A percentile compares a stretch with the other conserved stretches of the same genome.
phyloP scores from a whole-genome alignment of 2,797 vertebrate genomes.

The Manis pentadactyla region DNA sequence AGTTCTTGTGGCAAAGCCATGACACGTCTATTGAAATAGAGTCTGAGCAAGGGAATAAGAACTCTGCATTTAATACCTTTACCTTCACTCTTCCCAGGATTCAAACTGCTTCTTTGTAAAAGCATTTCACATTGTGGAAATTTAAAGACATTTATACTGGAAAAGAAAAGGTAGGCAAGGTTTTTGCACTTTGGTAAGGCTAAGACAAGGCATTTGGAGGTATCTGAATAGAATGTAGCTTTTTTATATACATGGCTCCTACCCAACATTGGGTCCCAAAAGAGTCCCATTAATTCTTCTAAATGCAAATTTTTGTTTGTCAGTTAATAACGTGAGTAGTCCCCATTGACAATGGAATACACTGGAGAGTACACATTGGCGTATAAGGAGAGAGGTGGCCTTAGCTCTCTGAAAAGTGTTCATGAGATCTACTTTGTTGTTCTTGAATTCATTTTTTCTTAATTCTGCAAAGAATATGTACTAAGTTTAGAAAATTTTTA shows the following conservation, averaged over 20 bases:
- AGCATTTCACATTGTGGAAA: neutral
- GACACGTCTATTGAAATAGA: neutral
- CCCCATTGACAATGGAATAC: neutral
- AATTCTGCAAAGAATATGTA: neutral
- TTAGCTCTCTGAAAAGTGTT: neutral
- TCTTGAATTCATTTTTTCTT: neutral
- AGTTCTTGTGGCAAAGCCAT: neutral
- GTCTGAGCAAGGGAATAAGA: neutral
- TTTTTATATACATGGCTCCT: neutral
- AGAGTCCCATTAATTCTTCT: neutral
- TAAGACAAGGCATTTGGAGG: neutral
- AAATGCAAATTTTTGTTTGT: neutral
- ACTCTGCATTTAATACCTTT: accelerated
- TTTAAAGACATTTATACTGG: neutral
- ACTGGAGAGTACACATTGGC: too few species aligned
- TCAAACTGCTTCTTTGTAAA: too few species aligned
- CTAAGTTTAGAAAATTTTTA: neutral
- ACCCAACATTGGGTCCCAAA: neutral
- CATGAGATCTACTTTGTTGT: neutral
- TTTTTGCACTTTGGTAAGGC: neutral
- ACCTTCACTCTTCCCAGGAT: neutral
- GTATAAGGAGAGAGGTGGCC: neutral
- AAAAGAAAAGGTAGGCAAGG: neutral
- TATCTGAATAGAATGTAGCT: neutral
- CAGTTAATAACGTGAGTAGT: neutral